phyloP scores from a whole-genome alignment of 2,888 invertebrate genomes.

The Tenthredo distinguenda region DNA sequence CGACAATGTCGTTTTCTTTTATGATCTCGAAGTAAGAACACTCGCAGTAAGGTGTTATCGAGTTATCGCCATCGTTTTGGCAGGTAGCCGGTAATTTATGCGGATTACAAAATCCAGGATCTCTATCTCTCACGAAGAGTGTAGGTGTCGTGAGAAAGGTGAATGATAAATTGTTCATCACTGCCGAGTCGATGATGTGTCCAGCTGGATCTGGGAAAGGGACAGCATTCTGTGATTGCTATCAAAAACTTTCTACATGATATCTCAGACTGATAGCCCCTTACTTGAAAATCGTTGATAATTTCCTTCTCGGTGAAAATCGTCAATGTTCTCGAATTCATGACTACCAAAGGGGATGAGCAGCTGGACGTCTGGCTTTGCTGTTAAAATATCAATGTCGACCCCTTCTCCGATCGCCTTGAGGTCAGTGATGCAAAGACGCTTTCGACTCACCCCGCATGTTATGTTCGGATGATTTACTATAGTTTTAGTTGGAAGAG shows the following conservation, averaged over 20 bases:
- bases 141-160: constrained; percentile 23
- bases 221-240: background rate
- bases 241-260: background rate
- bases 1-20: constrained; percentile 17
- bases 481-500: background rate
- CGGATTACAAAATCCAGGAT: constrained; percentile 46
- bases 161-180: constrained; percentile 55
- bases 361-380: background rate
- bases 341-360: background rate
- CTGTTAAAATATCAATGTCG: background rate
- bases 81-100: constrained; percentile 38
- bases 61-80: background rate
- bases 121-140: background rate
- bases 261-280: background rate
- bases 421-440: constrained; percentile 14
- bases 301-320: constrained; percentile 18
- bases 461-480: constrained; percentile 11
- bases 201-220: background rate
- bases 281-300: constrained; percentile 7
- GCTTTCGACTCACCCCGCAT: background rate
- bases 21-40: constrained; percentile 57
- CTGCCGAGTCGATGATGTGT: constrained; percentile 39
- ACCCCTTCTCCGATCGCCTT: background rate
- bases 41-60: constrained; percentile 43
- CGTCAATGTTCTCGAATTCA: background rate